Evolutionary conservation across 2,113 vertebrate genomes (phyloP), one percentile per base, ranked within the genome.

Genomic region (Zootoca vivipara): DNA sequence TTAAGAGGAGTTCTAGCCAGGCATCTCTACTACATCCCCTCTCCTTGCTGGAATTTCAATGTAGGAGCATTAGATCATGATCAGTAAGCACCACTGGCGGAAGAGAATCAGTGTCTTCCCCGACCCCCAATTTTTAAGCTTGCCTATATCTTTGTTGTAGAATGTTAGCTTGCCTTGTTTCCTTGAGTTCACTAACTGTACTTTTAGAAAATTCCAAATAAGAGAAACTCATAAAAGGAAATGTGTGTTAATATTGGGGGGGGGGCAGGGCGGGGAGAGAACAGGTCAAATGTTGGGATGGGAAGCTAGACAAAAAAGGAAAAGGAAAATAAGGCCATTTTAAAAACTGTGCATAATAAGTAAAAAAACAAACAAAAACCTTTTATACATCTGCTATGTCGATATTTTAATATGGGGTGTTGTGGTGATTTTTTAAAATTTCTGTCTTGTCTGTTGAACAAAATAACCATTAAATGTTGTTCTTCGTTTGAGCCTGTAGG

Each of bases 401-500:
- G 64, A 16, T 64, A 83, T 69, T 56, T 83, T 35, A 42, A 65
- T 56, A n/a, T 52, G 42, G 9, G n/a, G 33, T 2, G 3, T 46
- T 70, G n/a, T 28, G 4, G 13, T 77, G 18, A 69, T 78, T 69
- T 35, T 35, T 35, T 30, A 78, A 83, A 73, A 74, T 26, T 40
- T 87, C 28, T 58, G 18, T 15, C 38, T 70, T 24, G 9, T 72
- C 42, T 70, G 42, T 56, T 58, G 24, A 79, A 24, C 78, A 73
- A 62, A 81, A 18, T 12, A 15, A 64, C 73, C 18, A 12, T 52
- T 77, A 7, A 30, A 0, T 95, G 96, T 87, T 89, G 75, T 97
- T 96, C 93, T 87, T 4, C 10, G 2, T 78, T 88, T 24, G 9
- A 40, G 78, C 95, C 97, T 95, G 94, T 96, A 97, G 97, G 93